phyloP scores from a whole-genome alignment of 92 coral and sea anemone species.

The Zoanthus sansibaricus region DNA sequence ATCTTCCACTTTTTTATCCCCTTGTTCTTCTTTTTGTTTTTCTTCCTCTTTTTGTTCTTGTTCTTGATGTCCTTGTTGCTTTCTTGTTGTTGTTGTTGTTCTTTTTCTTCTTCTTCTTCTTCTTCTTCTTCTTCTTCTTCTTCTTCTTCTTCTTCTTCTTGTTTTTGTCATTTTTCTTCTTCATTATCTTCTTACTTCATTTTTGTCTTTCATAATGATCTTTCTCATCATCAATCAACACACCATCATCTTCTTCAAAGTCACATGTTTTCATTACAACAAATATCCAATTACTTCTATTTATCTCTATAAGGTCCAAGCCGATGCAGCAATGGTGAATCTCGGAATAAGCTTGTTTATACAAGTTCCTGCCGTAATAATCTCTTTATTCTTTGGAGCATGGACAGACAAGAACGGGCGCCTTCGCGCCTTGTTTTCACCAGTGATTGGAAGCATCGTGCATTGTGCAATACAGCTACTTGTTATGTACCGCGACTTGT shows the following conservation, averaged over 20 bases:
- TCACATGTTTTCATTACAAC: too few species aligned
- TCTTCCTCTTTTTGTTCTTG: background rate
- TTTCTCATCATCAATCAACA: background rate
- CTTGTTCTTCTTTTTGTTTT: background rate
- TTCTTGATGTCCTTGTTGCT: too few species aligned
- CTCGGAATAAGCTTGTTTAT: slow-evolving; percentile 18
- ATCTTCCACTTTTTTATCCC: background rate
- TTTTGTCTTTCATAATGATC: too few species aligned
- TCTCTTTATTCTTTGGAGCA: slow-evolving; percentile 18
- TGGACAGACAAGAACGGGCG: slow-evolving; percentile 38
- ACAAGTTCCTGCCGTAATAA: slow-evolving; percentile 19
- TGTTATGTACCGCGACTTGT: slow-evolving; percentile 22
- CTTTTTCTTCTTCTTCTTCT: background rate
- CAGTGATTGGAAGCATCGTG: slow-evolving; percentile 28
- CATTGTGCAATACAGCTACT: slow-evolving; percentile 20
- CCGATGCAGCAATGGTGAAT: slow-evolving; percentile 1
- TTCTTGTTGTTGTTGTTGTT: background rate
- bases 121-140: background rate
- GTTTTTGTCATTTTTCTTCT: background rate
- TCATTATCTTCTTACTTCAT: background rate
- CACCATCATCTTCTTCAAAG: too few species aligned
- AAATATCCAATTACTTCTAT: background rate
- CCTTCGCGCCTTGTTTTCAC: slow-evolving; percentile 24
- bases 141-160: slow-evolving; percentile 7
- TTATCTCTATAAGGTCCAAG: slow-evolving; percentile 17